phyloP scores from a whole-genome alignment of 2,888 invertebrate species.

The Dugesia japonica region DNA sequence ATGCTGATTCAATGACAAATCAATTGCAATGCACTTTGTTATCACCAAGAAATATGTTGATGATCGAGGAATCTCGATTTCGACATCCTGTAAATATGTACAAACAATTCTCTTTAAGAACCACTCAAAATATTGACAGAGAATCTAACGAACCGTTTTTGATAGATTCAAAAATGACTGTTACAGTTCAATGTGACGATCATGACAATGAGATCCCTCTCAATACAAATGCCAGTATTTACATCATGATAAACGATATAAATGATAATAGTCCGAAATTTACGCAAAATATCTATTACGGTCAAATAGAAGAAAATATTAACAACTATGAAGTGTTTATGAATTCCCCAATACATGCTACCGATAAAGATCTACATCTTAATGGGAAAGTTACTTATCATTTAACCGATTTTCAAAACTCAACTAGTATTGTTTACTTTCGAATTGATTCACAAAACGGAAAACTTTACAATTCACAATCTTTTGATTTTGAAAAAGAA shows the following conservation, averaged over 20 bases:
- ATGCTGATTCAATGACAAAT: background rate
- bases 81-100: background rate
- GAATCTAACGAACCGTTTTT: background rate
- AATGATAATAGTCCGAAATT: slow-evolving; percentile 26
- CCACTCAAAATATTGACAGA: background rate
- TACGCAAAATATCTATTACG: slow-evolving; percentile 6
- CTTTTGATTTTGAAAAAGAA: background rate
- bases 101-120: background rate
- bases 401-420: background rate
- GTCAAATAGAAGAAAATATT: background rate
- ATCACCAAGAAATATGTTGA: background rate
- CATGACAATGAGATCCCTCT: slow-evolving; percentile 5
- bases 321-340: background rate
- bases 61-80: slow-evolving; percentile 3
- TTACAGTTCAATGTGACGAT: background rate
- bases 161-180: background rate
- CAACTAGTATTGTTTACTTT: background rate
- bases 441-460: background rate
- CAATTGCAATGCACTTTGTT: background rate
- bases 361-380: background rate
- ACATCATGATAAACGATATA: slow-evolving; percentile 3
- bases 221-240: background rate
- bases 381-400: background rate
- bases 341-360: background rate
- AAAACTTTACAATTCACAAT: background rate